Evolutionary conservation across 2,797 vertebrate species (phyloP), one percentile per base, ranked within the genome.

Genomic region (Paratrypauchen microcephalus): DNA sequence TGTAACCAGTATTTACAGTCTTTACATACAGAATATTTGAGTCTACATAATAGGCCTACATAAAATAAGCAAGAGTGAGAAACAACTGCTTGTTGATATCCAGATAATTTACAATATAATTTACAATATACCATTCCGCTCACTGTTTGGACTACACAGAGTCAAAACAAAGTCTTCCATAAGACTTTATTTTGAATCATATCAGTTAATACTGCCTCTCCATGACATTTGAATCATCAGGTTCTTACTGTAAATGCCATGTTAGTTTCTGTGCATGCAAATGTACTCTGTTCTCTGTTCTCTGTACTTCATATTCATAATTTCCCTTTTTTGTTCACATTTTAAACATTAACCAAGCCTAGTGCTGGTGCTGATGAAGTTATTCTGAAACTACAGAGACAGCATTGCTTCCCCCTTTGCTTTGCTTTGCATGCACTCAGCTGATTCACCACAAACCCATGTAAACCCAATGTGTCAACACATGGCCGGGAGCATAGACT

Each of bases 351-450:
- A 1, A 30, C 26, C 3, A 23, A 45, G 16, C 2, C 7, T 12
- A 21, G 24, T 6, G 55, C 23, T 57, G 15, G 5, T 83, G 87
- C 90, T 91, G 87, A 91, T 57, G 84, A 77, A 64, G 72, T 72
- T 8, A 21, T 88, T 89, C 83, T 50, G 54, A 83, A 89, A 88
- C 63, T 41, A 72, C 86, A 77, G 78, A 85, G 77, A 71, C 85
- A 85, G 87, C 85, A 78, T 2, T 0, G 55, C 73, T 83, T 81
- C 82, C 80, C 73, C 26, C 8, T 54, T 54, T 23, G n/a, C 47
- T 52, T 79, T 52, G 66, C 71, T 62, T 62, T n/a, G 7, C 56
- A 66, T 67, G 41, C 73, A 56, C 80, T 86, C 86, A 87, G 86
- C 85, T 90, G 87, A 87, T 84, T 79, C 73, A 66, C 78, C 76